A percentile compares a stretch with the other conserved stretches of the same genome.
Evolutionary conservation across 2,113 vertebrate species (phyloP).

Genomic region (Grammomys dolichurus): DNA sequence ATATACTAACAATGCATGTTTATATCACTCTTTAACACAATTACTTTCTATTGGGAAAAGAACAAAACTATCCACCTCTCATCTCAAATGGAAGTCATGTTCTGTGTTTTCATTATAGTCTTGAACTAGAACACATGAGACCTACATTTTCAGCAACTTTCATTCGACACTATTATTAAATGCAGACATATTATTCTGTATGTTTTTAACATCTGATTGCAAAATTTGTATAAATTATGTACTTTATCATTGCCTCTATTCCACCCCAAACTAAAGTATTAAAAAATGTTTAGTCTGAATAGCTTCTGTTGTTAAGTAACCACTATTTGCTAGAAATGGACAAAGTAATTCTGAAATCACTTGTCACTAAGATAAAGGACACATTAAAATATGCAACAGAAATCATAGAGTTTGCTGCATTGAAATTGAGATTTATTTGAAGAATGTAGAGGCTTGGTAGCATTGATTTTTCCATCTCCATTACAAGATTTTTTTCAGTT

Average conservation of each 20-base stretch:
- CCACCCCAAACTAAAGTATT: not conserved
- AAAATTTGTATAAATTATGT: not conserved
- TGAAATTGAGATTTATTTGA: not conserved
- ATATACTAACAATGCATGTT: not conserved
- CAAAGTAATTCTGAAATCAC: not conserved
- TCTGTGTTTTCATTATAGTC: not conserved
- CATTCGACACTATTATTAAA: not conserved
- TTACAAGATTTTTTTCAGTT: not conserved
- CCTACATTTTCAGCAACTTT: not conserved
- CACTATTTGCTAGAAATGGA: not conserved
- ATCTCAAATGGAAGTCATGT: not conserved
- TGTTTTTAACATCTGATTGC: not conserved
- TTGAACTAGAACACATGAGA: fast-evolving
- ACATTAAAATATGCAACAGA: not conserved
- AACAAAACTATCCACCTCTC: not conserved
- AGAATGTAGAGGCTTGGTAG: not conserved
- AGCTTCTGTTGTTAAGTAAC: no score
- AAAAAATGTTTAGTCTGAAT: not conserved
- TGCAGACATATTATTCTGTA: not conserved
- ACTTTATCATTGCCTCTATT: not conserved
- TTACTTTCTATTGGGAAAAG: not conserved
- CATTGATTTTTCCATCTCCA: not conserved
- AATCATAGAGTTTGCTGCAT: not conserved
- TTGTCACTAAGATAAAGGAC: not conserved
- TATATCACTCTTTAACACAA: not conserved